A percentile compares a stretch with the other conserved stretches of the same genome.
Evolutionary conservation across 2,113 vertebrate species (phyloP).

Genomic region (Varanus salvator): DNA sequence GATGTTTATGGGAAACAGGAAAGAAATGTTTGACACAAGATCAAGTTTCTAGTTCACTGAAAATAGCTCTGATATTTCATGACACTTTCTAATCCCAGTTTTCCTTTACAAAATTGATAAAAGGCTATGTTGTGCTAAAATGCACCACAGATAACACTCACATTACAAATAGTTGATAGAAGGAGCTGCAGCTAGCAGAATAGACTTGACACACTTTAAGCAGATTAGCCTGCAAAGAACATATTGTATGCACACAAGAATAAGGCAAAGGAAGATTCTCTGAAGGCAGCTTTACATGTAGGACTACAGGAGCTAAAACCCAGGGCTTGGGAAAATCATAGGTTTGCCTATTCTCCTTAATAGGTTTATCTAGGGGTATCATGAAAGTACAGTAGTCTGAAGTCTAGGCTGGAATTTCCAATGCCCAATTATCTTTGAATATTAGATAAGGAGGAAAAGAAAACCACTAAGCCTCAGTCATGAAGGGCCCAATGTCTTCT

Average conservation of each 20-base stretch:
- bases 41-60: not conserved
- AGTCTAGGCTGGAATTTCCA: conserved; percentile 61
- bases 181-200: conserved; percentile 40
- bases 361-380: conserved; percentile 54
- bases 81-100: not conserved
- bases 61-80: not conserved
- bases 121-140: conserved; percentile 36
- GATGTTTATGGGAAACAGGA: not conserved
- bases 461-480: conserved; percentile 5
- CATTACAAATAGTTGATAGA: conserved; percentile 45
- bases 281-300: conserved; percentile 40
- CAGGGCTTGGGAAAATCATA: conserved; percentile 27
- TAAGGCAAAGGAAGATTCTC: not conserved
- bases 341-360: conserved; percentile 47
- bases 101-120: conserved; percentile 41
- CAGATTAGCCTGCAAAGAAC: conserved; percentile 41
- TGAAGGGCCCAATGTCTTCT: fast-evolving
- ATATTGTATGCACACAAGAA: conserved; percentile 31
- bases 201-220: conserved; percentile 47
- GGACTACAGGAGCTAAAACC: conserved; percentile 39
- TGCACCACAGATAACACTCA: not conserved
- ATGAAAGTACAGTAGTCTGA: conserved; percentile 34
- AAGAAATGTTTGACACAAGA: not conserved
- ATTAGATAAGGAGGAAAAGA: conserved; percentile 18
- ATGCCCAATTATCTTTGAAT: conserved; percentile 59